Evolutionary conservation across 2,888 invertebrate species (phyloP).

Genomic region (Pseudoips prasinana): DNA sequence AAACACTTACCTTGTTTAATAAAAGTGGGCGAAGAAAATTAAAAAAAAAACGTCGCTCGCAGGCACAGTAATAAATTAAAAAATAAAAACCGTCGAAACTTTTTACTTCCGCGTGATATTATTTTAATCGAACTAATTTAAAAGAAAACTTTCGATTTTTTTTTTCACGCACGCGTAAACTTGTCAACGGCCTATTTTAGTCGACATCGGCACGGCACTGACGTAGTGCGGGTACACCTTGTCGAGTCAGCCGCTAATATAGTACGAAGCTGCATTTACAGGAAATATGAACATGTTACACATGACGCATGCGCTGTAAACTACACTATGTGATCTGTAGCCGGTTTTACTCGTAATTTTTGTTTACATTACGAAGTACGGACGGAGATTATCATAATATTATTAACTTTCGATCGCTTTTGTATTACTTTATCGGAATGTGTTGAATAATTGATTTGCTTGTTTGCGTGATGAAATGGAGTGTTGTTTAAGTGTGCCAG

Average conservation of each 20-base stretch:
- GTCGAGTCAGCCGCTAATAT: conserved; percentile 24
- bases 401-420: too few relatives aligned
- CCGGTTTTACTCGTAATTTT: conserved; percentile 30
- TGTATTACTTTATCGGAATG: too few relatives aligned
- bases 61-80: conserved; percentile 20
- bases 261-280: conserved; percentile 37
- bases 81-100: conserved; percentile 21
- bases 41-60: conserved; percentile 9
- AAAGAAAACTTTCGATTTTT: conserved; percentile 48
- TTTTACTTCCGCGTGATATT: conserved; percentile 15
- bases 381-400: conserved; percentile 17
- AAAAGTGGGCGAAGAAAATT: neutral
- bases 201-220: conserved; percentile 59
- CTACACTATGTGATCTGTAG: conserved; percentile 12
- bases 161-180: conserved; percentile 49
- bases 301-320: conserved; percentile 40
- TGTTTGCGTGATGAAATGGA: too few relatives aligned
- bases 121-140: conserved; percentile 36
- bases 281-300: conserved; percentile 40
- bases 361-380: conserved; percentile 20
- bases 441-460: too few relatives aligned
- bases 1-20: conserved; percentile 22
- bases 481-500: too few relatives aligned
- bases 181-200: conserved; percentile 63
- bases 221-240: conserved; percentile 35